phyloP scores from a whole-genome alignment of 2,113 vertebrate genomes.

The Ctenomys sociabilis region DNA sequence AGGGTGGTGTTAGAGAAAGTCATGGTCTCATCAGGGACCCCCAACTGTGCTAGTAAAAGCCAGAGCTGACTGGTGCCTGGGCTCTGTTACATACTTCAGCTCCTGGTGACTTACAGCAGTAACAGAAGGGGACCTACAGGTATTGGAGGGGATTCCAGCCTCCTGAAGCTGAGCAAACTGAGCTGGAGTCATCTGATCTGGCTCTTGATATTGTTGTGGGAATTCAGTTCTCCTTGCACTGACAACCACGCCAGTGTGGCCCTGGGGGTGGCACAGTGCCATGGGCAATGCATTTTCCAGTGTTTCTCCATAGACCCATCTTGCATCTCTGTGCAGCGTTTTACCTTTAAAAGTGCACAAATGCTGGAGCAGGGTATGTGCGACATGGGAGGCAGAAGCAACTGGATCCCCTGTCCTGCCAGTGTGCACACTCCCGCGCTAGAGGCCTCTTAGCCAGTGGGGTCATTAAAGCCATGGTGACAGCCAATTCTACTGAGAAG shows the following conservation, averaged over 20 bases:
- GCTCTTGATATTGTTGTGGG: not conserved
- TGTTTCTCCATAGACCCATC: not conserved
- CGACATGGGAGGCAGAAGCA: not conserved
- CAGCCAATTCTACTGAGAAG: not conserved
- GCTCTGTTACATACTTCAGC: not conserved
- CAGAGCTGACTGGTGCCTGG: not conserved
- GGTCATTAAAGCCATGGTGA: not conserved
- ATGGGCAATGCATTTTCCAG: not conserved
- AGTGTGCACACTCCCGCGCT: rapidly evolving
- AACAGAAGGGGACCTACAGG: rapidly evolving
- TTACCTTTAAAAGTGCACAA: not conserved
- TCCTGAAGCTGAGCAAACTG: not conserved
- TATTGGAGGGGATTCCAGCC: not conserved
- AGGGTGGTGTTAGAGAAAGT: not conserved
- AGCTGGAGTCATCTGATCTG: not conserved
- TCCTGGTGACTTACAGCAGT: not conserved
- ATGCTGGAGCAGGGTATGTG: not conserved
- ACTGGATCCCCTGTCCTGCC: not conserved
- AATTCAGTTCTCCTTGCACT: not conserved
- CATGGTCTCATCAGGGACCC: not conserved
- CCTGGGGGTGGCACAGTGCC: not conserved
- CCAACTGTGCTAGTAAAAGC: not conserved
- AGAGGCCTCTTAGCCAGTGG: not conserved
- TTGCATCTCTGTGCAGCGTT: not conserved
- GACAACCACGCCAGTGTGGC: not conserved